phyloP scores from a whole-genome alignment of 1,140 invertebrate species.

The Caerostris extrusa region DNA sequence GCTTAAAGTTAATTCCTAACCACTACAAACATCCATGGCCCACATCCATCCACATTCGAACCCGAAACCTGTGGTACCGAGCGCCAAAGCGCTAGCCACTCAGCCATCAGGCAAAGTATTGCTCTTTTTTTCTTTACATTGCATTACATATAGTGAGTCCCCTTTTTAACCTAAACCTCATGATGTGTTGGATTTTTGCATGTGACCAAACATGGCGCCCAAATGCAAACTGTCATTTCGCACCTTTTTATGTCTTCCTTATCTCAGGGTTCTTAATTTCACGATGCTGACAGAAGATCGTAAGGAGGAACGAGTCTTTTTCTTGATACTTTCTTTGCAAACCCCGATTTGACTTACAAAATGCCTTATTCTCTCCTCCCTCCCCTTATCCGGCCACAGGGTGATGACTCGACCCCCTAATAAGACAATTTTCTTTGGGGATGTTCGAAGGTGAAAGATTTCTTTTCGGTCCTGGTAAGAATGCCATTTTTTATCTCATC shows the following conservation, averaged over 20 bases:
- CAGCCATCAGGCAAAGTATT: too few species aligned
- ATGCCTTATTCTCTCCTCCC: not conserved
- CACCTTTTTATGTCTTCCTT: not conserved
- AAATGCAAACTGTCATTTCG: not conserved
- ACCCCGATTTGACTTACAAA: slow-evolving; percentile 21
- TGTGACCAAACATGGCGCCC: not conserved
- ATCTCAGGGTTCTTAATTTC: slow-evolving; percentile 9
- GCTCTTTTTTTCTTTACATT: too few species aligned
- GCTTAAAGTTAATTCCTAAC: too few species aligned
- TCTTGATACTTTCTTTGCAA: not conserved
- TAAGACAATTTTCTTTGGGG: slow-evolving; percentile 18
- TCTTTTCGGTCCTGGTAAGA: not conserved
- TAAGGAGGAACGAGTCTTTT: not conserved
- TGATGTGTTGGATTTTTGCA: too few species aligned
- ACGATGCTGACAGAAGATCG: slow-evolving; percentile 21
- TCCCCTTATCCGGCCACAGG: not conserved
- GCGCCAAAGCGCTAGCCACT: too few species aligned
- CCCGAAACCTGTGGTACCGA: too few species aligned
- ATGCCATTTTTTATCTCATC: not conserved
- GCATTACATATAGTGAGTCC: too few species aligned
- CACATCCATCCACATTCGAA: too few species aligned
- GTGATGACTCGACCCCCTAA: slow-evolving; percentile 16
- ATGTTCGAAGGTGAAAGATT: not conserved
- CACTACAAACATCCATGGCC: too few species aligned
- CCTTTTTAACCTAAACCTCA: too few species aligned